Conservation (phyloP, 2,888 invertebrate species). For the Dryobotodes eremita region DNA sequence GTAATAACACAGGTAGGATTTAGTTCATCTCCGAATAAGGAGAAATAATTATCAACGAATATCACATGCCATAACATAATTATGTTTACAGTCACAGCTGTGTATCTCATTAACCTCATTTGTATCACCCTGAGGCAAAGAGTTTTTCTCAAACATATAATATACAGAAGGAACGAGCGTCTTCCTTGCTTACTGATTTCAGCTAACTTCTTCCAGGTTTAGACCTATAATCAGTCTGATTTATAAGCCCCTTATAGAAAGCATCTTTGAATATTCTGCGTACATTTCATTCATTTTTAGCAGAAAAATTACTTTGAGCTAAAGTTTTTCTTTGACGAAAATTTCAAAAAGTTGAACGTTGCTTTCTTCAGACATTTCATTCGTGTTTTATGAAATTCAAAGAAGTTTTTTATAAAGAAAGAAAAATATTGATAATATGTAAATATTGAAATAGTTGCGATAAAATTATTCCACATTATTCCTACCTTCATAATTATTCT, state of each 20-base stretch:
- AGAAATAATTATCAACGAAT: background rate
- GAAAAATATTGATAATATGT: constrained; percentile 20
- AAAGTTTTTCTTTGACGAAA: constrained; percentile 49
- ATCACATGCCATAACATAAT: background rate
- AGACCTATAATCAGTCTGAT: background rate
- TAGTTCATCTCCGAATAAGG: background rate
- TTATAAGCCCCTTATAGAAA: background rate
- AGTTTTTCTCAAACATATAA: background rate
- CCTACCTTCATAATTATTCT: background rate
- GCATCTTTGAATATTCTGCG: constrained; percentile 27
- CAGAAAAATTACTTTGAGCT: constrained; percentile 27
- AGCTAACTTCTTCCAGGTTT: background rate
- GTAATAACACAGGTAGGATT: background rate
- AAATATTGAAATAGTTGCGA: constrained; percentile 17
- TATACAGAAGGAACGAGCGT: no score
- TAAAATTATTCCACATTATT: background rate
- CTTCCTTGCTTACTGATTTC: background rate
- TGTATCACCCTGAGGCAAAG: background rate
- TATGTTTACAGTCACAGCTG: background rate
- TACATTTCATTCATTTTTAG: constrained; percentile 31
- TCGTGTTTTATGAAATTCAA: constrained; percentile 32
- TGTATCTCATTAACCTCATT: background rate
- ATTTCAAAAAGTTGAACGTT: constrained; percentile 21
- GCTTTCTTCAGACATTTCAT: constrained; percentile 8
- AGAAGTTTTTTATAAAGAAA: constrained; percentile 10